Evolutionary conservation across 2,888 invertebrate genomes (phyloP).

Genomic region (Acleris holmiana): DNA sequence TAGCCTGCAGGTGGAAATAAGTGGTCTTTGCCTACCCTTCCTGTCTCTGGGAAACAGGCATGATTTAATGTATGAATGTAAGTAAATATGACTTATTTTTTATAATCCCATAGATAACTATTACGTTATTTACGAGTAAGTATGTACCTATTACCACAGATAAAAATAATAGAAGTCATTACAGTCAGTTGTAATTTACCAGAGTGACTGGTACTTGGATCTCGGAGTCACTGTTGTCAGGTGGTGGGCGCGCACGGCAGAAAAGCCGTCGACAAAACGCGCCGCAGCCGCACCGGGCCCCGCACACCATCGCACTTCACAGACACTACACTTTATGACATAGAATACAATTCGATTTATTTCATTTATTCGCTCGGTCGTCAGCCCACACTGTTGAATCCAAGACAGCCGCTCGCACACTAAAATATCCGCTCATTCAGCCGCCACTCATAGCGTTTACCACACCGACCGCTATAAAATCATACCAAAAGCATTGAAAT

Average conservation of each 20-base stretch:
- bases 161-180: too few species aligned
- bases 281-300: constrained; percentile 65
- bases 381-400: constrained; percentile 44
- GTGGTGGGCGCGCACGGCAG: constrained; percentile 59
- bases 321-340: constrained; percentile 43
- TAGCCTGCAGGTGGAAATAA: too few species aligned
- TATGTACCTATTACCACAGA: too few species aligned
- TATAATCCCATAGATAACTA: too few species aligned
- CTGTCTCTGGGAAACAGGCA: too few species aligned
- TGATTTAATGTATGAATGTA: too few species aligned
- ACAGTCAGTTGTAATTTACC: constrained; percentile 50
- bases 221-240: constrained; percentile 44
- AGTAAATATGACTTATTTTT: too few species aligned
- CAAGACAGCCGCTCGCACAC: constrained; percentile 56
- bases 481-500: too few species aligned
- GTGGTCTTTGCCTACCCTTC: too few species aligned
- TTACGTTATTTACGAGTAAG: too few species aligned
- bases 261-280: constrained; percentile 70
- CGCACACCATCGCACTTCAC: constrained; percentile 57
- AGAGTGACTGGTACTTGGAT: constrained; percentile 57
- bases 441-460: neutral
- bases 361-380: constrained; percentile 31
- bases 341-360: constrained; percentile 23
- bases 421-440: constrained; percentile 60
- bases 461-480: too few species aligned